Percentiles rank a stretch among this genome's conserved stretches.
Conservation (phyloP, 2,113 vertebrate species). For the Scomber japonicus region DNA sequence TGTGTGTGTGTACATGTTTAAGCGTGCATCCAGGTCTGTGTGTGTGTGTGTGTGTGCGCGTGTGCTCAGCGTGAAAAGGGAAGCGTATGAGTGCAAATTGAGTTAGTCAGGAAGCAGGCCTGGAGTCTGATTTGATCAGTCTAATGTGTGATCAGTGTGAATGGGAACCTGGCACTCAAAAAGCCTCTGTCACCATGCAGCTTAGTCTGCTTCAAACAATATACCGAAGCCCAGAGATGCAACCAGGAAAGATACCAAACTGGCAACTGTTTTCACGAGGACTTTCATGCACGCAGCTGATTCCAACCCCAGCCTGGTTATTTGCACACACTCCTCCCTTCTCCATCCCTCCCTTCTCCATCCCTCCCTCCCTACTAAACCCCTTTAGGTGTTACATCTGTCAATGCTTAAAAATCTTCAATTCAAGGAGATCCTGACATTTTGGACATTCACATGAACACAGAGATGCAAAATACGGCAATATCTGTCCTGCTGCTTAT, state of each 20-base stretch:
- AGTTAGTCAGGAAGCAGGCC: slow-evolving; percentile 81
- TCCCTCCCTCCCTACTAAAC: no score
- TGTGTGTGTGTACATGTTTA: slow-evolving; percentile 35
- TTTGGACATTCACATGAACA: neutral
- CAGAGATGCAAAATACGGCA: slow-evolving; percentile 1
- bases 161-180: slow-evolving; percentile 69
- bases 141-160: slow-evolving; percentile 83
- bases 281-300: slow-evolving; percentile 16
- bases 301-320: neutral
- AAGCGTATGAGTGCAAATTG: slow-evolving; percentile 75
- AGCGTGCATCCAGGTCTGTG: slow-evolving; percentile 18
- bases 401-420: neutral
- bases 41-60: slow-evolving; percentile 1
- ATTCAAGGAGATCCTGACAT: neutral
- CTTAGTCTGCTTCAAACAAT: slow-evolving; percentile 64
- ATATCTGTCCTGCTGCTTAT: neutral
- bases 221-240: slow-evolving; percentile 42
- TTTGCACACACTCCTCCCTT: neutral
- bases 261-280: slow-evolving; percentile 28
- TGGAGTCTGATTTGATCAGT: slow-evolving; percentile 79
- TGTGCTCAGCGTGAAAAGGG: slow-evolving; percentile 72
- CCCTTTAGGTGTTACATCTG: neutral
- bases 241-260: slow-evolving; percentile 30
- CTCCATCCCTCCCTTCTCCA: neutral
- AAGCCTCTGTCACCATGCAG: slow-evolving; percentile 68